Evolutionary conservation across 37 sponge, comb jelly and placozoan species (phyloP), one percentile per base, ranked within the genome.

Genomic region (Chondrilla cf. caribensis): DNA sequence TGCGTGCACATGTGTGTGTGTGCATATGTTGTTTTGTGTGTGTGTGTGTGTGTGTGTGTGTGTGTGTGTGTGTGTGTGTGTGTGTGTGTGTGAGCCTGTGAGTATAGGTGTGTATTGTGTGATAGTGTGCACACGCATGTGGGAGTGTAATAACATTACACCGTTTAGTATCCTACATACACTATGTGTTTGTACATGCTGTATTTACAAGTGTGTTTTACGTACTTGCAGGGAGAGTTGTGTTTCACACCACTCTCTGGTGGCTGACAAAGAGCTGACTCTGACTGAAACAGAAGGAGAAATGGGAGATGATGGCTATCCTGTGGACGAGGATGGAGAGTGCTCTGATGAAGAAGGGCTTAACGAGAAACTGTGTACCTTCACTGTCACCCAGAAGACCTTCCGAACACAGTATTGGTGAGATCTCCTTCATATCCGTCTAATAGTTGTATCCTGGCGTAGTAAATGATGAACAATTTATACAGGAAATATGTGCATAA

Each of bases 381-480:
- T 90, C 83, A 87, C 90, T 7, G 68, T 81, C 59, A 92, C 94
- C 0, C 91, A 87, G 58, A 78, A 81, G 26, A 85, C 87, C 58
- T 95, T 93, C 79, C 68, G 44, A 22, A 81, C 88, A 62, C 95
- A 95, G 78, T 93, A 95, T 78, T 95, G 95, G 95, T 86, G 15
- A 6, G 81, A 11, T 28, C 18, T 55, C 17, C 11, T 55, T n/a
- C n/a, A n/a, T n/a, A n/a, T n/a, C n/a, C n/a, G n/a, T n/a, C n/a
- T n/a, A n/a, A n/a, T n/a, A n/a, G n/a, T n/a, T n/a, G n/a, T n/a
- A n/a, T n/a, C n/a, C n/a, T n/a, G n/a, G n/a, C n/a, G n/a, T n/a
- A n/a, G n/a, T n/a, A n/a, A n/a, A n/a, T n/a, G n/a, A n/a, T n/a
- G n/a, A n/a, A n/a, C n/a, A n/a, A n/a, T n/a, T n/a, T n/a, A n/a